A percentile compares a stretch with the other conserved stretches of the same genome.
Evolutionary conservation across 2,113 vertebrate genomes (phyloP).

Genomic region (Tychaedon coryphoeus): DNA sequence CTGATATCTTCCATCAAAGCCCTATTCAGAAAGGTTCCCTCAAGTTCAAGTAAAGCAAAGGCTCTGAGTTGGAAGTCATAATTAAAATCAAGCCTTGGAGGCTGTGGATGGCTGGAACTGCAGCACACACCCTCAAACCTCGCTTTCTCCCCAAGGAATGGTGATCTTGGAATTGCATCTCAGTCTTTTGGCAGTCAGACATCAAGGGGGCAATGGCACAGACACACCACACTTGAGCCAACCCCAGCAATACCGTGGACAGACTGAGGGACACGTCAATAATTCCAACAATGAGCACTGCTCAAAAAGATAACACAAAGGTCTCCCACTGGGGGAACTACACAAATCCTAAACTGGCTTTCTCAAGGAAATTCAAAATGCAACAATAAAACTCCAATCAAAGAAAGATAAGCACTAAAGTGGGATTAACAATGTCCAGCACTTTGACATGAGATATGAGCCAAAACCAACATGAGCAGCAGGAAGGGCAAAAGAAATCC

Average conservation of each 20-base stretch:
- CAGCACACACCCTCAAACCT: neutral
- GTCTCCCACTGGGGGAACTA: neutral
- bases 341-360: neutral
- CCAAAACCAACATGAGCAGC: neutral
- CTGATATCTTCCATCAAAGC: neutral
- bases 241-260: neutral
- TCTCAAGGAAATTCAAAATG: neutral
- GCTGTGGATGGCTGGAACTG: neutral
- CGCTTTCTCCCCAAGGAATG: neutral
- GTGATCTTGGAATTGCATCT: neutral
- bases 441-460: neutral
- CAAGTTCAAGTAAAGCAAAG: neutral
- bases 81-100: neutral
- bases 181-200: neutral
- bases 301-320: neutral
- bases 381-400: neutral
- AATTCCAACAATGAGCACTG: neutral
- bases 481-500: neutral
- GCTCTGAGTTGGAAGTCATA: neutral
- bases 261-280: neutral
- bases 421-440: neutral
- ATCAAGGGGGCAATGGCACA: neutral
- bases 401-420: neutral
- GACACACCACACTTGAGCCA: neutral
- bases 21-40: neutral